Evolutionary conservation across 1,140 invertebrate genomes (phyloP).

Genomic region (Pogonus chalceus): DNA sequence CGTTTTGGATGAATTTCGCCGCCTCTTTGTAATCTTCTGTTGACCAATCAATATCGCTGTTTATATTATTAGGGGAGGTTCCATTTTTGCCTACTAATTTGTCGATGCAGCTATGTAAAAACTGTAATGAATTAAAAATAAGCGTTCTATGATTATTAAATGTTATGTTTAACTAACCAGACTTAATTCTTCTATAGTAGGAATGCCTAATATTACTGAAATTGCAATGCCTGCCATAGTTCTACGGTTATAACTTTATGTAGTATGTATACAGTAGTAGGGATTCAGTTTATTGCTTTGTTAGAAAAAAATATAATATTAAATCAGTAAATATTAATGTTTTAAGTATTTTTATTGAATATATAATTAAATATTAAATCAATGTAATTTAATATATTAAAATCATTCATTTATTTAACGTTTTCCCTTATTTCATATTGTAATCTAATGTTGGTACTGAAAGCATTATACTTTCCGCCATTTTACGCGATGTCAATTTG

Average conservation of each 20-base stretch:
- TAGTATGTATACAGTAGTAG: too few species aligned
- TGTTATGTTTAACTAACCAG: slow-evolving; percentile 10
- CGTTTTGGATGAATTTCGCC: slow-evolving; percentile 21
- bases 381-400: too few species aligned
- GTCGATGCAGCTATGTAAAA: slow-evolving; percentile 28
- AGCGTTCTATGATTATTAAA: not conserved
- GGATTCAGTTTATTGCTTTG: too few species aligned
- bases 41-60: slow-evolving; percentile 24
- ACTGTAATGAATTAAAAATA: slow-evolving; percentile 20
- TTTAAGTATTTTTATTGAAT: too few species aligned
- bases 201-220: not conserved
- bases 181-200: slow-evolving; percentile 7
- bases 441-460: too few species aligned
- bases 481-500: slow-evolving; percentile 9
- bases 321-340: too few species aligned
- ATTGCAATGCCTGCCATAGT: not conserved
- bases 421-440: too few species aligned
- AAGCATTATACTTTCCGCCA: slow-evolving; percentile 15
- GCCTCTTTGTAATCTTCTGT: slow-evolving; percentile 22
- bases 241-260: too few species aligned
- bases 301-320: too few species aligned
- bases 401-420: too few species aligned
- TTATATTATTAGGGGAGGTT: slow-evolving; percentile 18
- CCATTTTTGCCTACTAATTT: slow-evolving; percentile 19
- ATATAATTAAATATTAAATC: too few species aligned